Evolutionary conservation across 2,113 vertebrate species (phyloP).

Genomic region (Syrmaticus mikado): DNA sequence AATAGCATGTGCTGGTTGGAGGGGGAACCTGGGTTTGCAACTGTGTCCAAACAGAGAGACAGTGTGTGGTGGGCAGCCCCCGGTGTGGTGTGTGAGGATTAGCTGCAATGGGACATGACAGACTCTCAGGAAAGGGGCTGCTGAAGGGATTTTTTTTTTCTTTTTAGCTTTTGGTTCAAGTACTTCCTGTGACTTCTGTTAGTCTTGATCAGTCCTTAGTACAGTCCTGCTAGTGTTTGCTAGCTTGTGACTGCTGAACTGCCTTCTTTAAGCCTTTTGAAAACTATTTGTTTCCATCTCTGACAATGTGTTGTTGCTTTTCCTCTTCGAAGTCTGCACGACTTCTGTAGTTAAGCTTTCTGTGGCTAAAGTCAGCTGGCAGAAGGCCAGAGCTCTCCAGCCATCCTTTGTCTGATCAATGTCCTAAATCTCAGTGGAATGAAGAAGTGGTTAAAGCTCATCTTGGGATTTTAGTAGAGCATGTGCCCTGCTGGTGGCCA

Average conservation of each 20-base stretch:
- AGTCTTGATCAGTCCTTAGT: neutral
- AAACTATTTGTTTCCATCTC: neutral
- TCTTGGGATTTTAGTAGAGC: neutral
- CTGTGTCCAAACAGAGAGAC: neutral
- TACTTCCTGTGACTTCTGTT: neutral
- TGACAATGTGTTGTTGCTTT: neutral
- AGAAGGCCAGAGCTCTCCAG: neutral
- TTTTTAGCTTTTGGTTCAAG: neutral
- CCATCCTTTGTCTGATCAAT: neutral
- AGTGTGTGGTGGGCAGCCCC: neutral
- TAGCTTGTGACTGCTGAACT: neutral
- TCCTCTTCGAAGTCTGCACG: neutral
- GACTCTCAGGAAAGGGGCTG: neutral
- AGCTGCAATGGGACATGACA: accelerated
- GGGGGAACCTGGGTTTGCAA: neutral
- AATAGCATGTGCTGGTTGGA: neutral
- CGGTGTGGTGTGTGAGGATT: neutral
- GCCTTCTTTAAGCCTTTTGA: neutral
- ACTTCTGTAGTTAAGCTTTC: neutral
- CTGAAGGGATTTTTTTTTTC: neutral
- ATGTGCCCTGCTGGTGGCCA: neutral
- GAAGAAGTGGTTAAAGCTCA: neutral
- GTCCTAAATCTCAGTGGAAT: neutral
- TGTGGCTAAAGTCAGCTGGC: neutral
- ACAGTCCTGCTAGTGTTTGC: neutral